Base-by-base conservation (phyloP, 1,140 invertebrate species). In the Eriosoma lanigerum region DNA sequence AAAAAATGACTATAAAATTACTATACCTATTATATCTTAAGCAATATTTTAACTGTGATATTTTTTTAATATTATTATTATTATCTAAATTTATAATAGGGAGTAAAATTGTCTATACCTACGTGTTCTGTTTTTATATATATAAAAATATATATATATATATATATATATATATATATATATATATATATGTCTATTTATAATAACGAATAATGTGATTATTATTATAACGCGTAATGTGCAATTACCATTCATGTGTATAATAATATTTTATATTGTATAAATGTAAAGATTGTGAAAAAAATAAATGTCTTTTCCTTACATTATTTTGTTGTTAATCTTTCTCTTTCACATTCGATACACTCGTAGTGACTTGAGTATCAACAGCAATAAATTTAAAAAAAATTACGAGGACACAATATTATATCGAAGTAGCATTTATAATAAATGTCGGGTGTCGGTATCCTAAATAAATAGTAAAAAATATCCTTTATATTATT, bases 21-120 rank as follows among this genome's bases (percentile, higher is more conserved):
- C n/a, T 38, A 38, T 38, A 38, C 32, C 60, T 62, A 62, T 62
- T 62, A 62, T 24, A 62, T 62, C 32, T 62, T 32, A 62, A 62
- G 60, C 60, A 32, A 62, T 62, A 62, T 62, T 62, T 62, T 62
- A 29, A 62, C 60, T 62, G 60, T 62, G 60, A 62, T 62, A 62
- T 62, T 62, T 62, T 62, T 29, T 62, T 26, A 13, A 15, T 62
- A 62, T 62, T 32, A 62, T 62, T 32, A 62, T n/a, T 62, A 19
- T 62, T 62, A 62, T 29, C 17, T 32, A 29, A 19, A 32, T 17
- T 62, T 62, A 62, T n/a, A n/a, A n/a, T n/a, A n/a, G n/a, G n/a
- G n/a, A n/a, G n/a, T n/a, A n/a, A n/a, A n/a, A n/a, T n/a, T n/a
- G n/a, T n/a, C n/a, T n/a, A n/a, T n/a, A n/a, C n/a, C n/a, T n/a